phyloP scores from a whole-genome alignment of 2,113 vertebrate genomes.

The Speoplatyrhinus poulsoni region DNA sequence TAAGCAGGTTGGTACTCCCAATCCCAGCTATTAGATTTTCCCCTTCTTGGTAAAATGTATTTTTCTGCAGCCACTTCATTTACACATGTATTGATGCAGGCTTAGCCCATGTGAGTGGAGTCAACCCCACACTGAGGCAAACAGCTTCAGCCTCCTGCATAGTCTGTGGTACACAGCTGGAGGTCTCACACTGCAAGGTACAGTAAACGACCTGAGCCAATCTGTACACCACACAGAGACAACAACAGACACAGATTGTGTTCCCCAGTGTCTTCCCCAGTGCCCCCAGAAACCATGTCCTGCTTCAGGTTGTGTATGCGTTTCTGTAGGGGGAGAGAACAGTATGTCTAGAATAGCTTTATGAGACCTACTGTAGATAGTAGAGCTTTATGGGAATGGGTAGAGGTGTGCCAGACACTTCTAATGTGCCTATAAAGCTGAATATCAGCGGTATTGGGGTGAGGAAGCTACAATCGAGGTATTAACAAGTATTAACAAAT shows the following conservation, averaged over 20 bases:
- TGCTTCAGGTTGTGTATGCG: background rate
- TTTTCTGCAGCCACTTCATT: background rate
- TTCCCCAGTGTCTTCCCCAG: background rate
- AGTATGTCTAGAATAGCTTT: too few species aligned
- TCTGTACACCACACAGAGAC: background rate
- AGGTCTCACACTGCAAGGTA: slow-evolving; percentile 84
- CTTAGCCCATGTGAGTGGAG: slow-evolving; percentile 87
- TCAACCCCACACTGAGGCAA: slow-evolving; percentile 80
- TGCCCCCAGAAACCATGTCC: too few species aligned
- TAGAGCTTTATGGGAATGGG: too few species aligned
- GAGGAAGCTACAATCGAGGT: too few species aligned
- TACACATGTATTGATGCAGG: slow-evolving; percentile 55
- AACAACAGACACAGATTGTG: background rate
- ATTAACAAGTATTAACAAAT: too few species aligned
- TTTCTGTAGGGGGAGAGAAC: too few species aligned
- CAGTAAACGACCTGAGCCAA: slow-evolving; percentile 38
- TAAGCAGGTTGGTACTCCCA: slow-evolving; percentile 74
- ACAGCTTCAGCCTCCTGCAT: slow-evolving; percentile 79
- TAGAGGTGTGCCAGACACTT: too few species aligned
- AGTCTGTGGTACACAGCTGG: slow-evolving; percentile 87
- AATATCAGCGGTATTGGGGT: too few species aligned
- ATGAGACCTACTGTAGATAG: too few species aligned
- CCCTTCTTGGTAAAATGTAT: slow-evolving; percentile 3
- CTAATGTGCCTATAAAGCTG: too few species aligned
- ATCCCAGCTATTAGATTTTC: background rate